Evolutionary conservation across 2,113 vertebrate genomes (phyloP), one percentile per base, ranked within the genome.

Genomic region (Maccullochella peelii): DNA sequence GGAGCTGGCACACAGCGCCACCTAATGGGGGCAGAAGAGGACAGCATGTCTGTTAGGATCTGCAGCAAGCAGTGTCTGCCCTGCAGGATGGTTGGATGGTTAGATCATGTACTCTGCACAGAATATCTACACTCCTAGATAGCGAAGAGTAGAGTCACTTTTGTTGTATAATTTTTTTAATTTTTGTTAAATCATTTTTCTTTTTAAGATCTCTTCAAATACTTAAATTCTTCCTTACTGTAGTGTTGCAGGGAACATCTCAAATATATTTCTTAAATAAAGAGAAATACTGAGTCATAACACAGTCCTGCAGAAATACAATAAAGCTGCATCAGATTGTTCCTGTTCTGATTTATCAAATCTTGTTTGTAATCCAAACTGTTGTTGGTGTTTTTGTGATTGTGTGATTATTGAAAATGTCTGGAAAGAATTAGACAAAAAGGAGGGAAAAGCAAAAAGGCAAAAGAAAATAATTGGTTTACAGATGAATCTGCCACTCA

Each of bases 1-100:
- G 86, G 42, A 70, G 89, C 90, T 94, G 84, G 90, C 82, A 77
- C 85, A 93, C 86, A 95, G 93, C 91, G 69, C 93, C 94, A 91
- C 94, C 94, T 89, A 82, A 88, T 95, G 95, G 93, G 10, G 27
- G 55, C 33, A 67, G 70, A 54, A 8, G 47, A 55, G 49, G 25
- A 89, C 44, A n/a, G 63, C 86, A 81, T 0, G 33, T 55, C 16
- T 54, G 25, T 25, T 1, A 18, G 44, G 52, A 11, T 49, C 18
- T 66, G 49, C 38, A 58, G 12, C 2, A 2, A 62, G 30, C 25
- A 20, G 47, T 5, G 8, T 25, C 30, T 5, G 61, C 50, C 68
- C 75, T 47, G 36, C 47, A 61, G 42, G 23, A 30, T 16, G 38
- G 47, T 36, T 27, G 14, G 12, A 59, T 11, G 6, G 50, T 42